A percentile compares a stretch with the other conserved stretches of the same genome.
phyloP scores from a whole-genome alignment of 2,797 vertebrate species.

The Cryptoblepharus egeriae region DNA sequence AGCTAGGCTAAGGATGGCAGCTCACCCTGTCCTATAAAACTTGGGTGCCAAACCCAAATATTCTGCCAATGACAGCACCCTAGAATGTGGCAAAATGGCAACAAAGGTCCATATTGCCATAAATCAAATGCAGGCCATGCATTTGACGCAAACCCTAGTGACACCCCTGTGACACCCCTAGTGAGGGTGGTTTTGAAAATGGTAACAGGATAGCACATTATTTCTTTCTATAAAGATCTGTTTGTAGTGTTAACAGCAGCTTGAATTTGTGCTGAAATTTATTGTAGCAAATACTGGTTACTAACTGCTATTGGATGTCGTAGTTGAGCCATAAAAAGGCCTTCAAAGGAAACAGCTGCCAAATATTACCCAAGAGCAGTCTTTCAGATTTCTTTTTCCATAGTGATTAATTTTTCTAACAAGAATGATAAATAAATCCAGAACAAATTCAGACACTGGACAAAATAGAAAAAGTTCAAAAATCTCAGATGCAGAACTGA shows the following conservation, averaged over 20 bases:
- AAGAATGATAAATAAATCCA: not conserved
- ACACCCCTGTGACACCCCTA: too few species aligned
- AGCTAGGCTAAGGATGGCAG: too few species aligned
- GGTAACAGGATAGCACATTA: not conserved
- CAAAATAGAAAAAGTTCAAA: not conserved
- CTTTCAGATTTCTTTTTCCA: not conserved
- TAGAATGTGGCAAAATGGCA: too few species aligned
- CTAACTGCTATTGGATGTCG: not conserved
- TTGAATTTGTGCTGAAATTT: constrained; percentile 17
- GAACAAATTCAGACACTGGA: not conserved
- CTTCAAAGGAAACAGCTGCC: constrained; percentile 29
- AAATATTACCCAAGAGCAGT: not conserved
- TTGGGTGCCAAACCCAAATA: too few species aligned
- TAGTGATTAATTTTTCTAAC: not conserved
- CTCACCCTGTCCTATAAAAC: too few species aligned
- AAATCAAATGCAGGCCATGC: too few species aligned
- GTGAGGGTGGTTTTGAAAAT: constrained; percentile 25
- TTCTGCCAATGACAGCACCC: too few species aligned
- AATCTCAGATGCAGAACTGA: not conserved
- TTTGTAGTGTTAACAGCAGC: constrained; percentile 19
- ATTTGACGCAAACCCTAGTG: too few species aligned
- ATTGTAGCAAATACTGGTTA: constrained; percentile 38
- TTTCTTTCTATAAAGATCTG: constrained; percentile 21
- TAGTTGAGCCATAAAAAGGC: constrained; percentile 1
- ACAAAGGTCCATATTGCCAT: too few species aligned